Evolutionary conservation across 2,888 invertebrate genomes (phyloP).

Genomic region (Latrodectus hesperus): DNA sequence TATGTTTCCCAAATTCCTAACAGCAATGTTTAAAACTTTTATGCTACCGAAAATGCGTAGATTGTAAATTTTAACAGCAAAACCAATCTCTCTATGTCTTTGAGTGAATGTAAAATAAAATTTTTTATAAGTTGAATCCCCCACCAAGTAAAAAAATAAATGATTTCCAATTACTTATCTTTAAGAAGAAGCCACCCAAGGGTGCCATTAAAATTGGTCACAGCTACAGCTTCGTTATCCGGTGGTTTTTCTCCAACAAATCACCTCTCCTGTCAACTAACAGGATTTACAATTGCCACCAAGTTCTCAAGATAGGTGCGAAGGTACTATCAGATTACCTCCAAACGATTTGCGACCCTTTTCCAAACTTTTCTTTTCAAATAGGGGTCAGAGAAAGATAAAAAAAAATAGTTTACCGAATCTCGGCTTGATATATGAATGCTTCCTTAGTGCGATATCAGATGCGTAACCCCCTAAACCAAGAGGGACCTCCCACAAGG

Average conservation of each 20-base stretch:
- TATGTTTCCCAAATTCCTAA: too few relatives aligned
- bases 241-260: conserved; percentile 17
- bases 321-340: conserved; percentile 57
- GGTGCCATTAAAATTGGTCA: background rate
- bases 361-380: background rate
- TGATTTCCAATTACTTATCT: too few relatives aligned
- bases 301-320: conserved; percentile 54
- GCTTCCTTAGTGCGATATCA: background rate
- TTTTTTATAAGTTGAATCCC: background rate
- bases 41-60: too few relatives aligned
- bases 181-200: background rate
- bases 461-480: background rate
- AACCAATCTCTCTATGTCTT: too few relatives aligned
- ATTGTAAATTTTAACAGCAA: too few relatives aligned
- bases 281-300: conserved; percentile 50
- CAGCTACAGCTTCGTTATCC: background rate
- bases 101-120: too few relatives aligned
- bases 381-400: too few relatives aligned
- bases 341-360: conserved; percentile 44
- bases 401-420: too few relatives aligned
- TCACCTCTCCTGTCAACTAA: conserved; percentile 13
- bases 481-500: conserved; percentile 29
- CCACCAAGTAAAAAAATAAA: background rate
- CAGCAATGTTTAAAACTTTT: too few relatives aligned
- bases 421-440: conserved; percentile 20